phyloP scores from a whole-genome alignment of 2,797 vertebrate species.

The Oreonectes daqikongensis region DNA sequence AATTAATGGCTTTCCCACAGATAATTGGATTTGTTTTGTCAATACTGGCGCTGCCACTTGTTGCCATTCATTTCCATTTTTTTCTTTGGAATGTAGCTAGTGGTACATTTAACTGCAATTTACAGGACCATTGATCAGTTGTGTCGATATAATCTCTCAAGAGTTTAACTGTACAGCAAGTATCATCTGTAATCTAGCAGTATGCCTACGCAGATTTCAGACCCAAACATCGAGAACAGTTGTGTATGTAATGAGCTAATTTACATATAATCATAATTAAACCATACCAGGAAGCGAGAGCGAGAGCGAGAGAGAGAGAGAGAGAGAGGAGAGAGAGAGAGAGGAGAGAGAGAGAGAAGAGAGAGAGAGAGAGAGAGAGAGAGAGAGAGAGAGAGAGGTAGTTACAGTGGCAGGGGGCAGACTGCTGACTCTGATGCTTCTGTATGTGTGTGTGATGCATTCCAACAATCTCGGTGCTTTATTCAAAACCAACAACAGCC shows the following conservation, averaged over 20 bases:
- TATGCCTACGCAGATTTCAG: slow-evolving; percentile 1
- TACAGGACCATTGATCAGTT: background rate
- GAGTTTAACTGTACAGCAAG: background rate
- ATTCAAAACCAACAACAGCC: slow-evolving; percentile 26
- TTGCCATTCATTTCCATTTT: background rate
- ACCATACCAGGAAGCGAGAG: slow-evolving; percentile 17
- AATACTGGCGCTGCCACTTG: background rate
- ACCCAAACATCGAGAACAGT: slow-evolving; percentile 17
- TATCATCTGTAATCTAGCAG: slow-evolving; percentile 16
- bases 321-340: slow-evolving; percentile 46
- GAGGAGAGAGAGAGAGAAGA: slow-evolving; percentile 47
- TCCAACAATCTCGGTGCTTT: slow-evolving; percentile 69
- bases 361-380: slow-evolving; percentile 5
- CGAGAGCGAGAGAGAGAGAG: background rate
- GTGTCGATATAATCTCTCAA: background rate
- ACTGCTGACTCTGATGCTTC: slow-evolving; percentile 43
- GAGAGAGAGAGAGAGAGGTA: slow-evolving; percentile 47
- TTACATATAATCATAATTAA: slow-evolving; percentile 41
- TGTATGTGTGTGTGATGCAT: slow-evolving; percentile 53
- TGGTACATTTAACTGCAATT: background rate
- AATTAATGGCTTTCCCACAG: slow-evolving; percentile 25
- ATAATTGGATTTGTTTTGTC: slow-evolving; percentile 35
- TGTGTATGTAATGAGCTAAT: slow-evolving; percentile 41
- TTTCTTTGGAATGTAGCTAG: background rate
- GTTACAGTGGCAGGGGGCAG: slow-evolving; percentile 16